A percentile compares a stretch with the other conserved stretches of the same genome.
These are phyloP conservation scores for Nerophis lumbriciformis DNA, from an alignment of 2,113 vertebrate species.

Conservation along the genomic window DNA sequence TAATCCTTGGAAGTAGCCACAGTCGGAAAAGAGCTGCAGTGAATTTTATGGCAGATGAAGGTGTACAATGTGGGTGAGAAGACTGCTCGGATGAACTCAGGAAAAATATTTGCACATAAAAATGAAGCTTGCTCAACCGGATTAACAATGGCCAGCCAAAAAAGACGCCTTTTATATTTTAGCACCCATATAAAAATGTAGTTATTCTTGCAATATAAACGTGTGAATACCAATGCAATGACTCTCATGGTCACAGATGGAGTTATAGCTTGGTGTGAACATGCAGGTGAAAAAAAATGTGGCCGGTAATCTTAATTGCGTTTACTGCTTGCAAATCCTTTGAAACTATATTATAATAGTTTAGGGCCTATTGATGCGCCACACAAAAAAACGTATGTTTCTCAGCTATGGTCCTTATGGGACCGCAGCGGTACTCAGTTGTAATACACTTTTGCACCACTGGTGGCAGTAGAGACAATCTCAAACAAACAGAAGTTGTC, in stretches of 20 bases:
- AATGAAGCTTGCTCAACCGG: constrained; percentile 45
- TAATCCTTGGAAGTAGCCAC: constrained; percentile 52
- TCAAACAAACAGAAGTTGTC: too few relatives aligned
- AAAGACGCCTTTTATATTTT: constrained; percentile 33
- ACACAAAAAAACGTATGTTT: too few relatives aligned
- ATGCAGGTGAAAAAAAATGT: constrained; percentile 12
- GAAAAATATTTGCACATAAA: constrained; percentile 42
- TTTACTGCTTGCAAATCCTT: constrained; percentile 33
- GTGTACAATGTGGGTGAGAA: constrained; percentile 29
- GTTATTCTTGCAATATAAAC: constrained; percentile 23
- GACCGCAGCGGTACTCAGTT: too few relatives aligned
- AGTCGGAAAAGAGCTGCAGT: constrained; percentile 34
- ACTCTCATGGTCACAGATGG: constrained; percentile 22
- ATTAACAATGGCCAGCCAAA: constrained; percentile 41
- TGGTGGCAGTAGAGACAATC: too few relatives aligned
- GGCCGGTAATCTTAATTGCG: constrained; percentile 46
- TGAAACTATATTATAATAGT: constrained; percentile 31
- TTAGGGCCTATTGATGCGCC: background rate
- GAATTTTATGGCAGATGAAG: constrained; percentile 35
- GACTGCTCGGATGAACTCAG: constrained; percentile 30
- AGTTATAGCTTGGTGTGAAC: constrained; percentile 14
- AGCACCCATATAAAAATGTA: constrained; percentile 23
- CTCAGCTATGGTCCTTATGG: too few relatives aligned
- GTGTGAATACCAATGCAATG: constrained; percentile 7
- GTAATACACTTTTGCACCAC: too few relatives aligned